Evolutionary conservation across 1,140 invertebrate species (phyloP), one percentile per base, ranked within the genome.

Genomic region (Metopolophium dirhodum): DNA sequence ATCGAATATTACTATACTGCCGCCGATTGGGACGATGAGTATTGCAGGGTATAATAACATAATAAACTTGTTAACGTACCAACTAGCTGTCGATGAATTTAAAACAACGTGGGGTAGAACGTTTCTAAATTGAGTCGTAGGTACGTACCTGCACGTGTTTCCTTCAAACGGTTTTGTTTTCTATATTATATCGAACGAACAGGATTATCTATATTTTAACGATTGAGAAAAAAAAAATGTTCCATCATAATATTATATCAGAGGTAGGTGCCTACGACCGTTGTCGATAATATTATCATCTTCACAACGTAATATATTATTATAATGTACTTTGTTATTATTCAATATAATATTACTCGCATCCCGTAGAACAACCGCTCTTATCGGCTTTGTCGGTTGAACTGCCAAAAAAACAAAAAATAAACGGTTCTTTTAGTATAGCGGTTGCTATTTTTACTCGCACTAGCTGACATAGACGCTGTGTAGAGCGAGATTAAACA

Each of bases 321-420:
- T 68, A 68, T n/a, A n/a, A 68, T 68, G 30, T 68, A 68, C 61
- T 68, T 61, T 61, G 57, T 61, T 77, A n/a, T n/a, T 77, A 77
- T 77, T n/a, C n/a, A 77, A 77, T 35, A 77, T 68, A 68, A 77
- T 77, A 77, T 18, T n/a, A 77, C 11, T 18, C 30, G 30, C 61
- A n/a, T 68, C 61, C 26, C 61, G 61, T 14, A 68, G 30, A 68
- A 77, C 61, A 77, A 77, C 61, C 61, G 61, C 61, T 77, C n/a
- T 77, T 77, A 77, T 77, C n/a, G 61, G 61, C 61, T 77, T 77
- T 77, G 61, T 77, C 61, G 61, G n/a, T 35, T 77, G 14, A n/a
- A 77, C 61, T 77, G 61, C 61, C 61, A 77, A 77, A 77, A 57
- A 77, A n/a, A 77, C 51, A 77, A 77, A 77, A 68, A 77, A 77